A percentile compares a stretch with the other conserved stretches of the same genome.
phyloP scores from a whole-genome alignment of 2,113 vertebrate species.

The Myrmecophaga tridactyla region DNA sequence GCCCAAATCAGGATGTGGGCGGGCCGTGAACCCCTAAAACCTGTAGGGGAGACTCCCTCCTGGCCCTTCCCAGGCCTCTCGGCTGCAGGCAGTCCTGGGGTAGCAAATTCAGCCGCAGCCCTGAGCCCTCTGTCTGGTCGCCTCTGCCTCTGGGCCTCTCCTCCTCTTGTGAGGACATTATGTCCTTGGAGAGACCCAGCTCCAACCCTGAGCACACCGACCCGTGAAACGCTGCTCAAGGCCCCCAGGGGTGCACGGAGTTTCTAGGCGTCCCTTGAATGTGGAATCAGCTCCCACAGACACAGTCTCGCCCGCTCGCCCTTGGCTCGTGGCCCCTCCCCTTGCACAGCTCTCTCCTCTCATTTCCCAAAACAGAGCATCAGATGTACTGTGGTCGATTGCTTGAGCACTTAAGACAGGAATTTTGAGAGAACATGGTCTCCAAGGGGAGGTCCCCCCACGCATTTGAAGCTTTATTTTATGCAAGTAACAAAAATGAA shows the following conservation, averaged over 20 bases:
- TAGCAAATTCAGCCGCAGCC: too few relatives aligned
- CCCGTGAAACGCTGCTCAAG: too few relatives aligned
- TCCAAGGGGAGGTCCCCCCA: neutral
- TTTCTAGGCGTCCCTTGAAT: neutral
- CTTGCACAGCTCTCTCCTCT: neutral
- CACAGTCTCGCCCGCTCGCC: neutral
- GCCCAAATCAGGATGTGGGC: too few relatives aligned
- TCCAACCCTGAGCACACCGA: too few relatives aligned
- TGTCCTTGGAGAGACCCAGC: too few relatives aligned
- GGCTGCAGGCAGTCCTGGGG: too few relatives aligned
- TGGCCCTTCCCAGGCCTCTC: too few relatives aligned
- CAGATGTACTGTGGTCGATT: neutral
- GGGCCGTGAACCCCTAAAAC: too few relatives aligned
- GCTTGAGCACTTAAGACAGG: neutral
- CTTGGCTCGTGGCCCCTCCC: neutral
- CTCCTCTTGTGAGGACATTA: too few relatives aligned
- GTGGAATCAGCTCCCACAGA: neutral
- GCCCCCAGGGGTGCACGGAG: neutral
- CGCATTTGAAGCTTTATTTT: neutral
- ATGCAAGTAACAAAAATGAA: neutral
- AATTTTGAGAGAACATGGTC: neutral
- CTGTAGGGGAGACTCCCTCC: too few relatives aligned
- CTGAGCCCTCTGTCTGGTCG: too few relatives aligned
- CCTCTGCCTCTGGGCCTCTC: too few relatives aligned
- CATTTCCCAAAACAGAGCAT: neutral